Conservation (phyloP, 1,140 invertebrate species). For the Agrypnia vestita region DNA sequence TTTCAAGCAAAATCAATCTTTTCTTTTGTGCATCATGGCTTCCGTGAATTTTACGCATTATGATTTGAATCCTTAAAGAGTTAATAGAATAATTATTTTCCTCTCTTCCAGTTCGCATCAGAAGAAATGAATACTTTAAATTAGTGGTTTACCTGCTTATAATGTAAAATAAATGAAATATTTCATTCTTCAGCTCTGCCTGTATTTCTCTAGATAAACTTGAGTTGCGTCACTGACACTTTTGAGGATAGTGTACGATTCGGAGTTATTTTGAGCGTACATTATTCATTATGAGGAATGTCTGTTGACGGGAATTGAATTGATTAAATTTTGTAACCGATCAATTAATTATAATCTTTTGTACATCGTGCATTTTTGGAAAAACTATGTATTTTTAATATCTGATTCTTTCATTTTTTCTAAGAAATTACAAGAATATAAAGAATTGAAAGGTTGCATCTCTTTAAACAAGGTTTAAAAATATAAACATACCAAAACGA, state of each 20-base stretch:
- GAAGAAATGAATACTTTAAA: slow-evolving; percentile 46
- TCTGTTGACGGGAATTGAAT: slow-evolving; percentile 31
- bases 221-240: slow-evolving; percentile 15
- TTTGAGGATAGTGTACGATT: slow-evolving; percentile 10
- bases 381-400: no score
- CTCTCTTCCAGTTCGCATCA: slow-evolving; percentile 38
- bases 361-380: not conserved
- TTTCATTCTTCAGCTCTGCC: slow-evolving; percentile 53
- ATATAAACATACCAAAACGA: slow-evolving; percentile 17
- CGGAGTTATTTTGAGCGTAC: not conserved
- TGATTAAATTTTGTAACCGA: slow-evolving; percentile 25
- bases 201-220: slow-evolving; percentile 16
- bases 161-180: slow-evolving; percentile 54
- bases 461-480: slow-evolving; percentile 22
- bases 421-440: slow-evolving; percentile 1
- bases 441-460: slow-evolving; percentile 10
- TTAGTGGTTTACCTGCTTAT: slow-evolving; percentile 53
- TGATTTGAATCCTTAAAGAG: slow-evolving; percentile 50
- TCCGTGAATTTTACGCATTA: slow-evolving; percentile 58
- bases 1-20: slow-evolving; percentile 50
- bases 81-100: slow-evolving; percentile 53
- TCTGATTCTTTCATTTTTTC: not conserved
- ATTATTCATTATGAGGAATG: slow-evolving; percentile 18
- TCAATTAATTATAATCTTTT: slow-evolving; percentile 25
- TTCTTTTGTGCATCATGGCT: slow-evolving; percentile 61